Percentiles rank a stretch among this genome's conserved stretches.
Conservation (phyloP, 2,113 vertebrate genomes). For the Felis chaus region DNA sequence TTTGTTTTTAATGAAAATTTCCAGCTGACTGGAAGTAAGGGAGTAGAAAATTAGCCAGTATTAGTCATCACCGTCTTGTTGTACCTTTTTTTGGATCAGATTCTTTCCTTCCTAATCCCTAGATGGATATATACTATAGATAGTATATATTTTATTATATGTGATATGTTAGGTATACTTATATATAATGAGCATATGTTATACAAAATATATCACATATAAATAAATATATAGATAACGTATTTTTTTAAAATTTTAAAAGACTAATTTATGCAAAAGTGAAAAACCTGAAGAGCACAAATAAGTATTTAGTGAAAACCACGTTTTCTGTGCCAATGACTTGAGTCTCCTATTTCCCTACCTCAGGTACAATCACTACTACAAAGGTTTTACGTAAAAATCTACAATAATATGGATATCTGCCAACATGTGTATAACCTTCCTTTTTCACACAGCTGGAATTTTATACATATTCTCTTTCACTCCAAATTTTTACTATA, state of each 20-base stretch:
- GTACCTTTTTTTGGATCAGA: background rate
- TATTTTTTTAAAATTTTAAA: background rate
- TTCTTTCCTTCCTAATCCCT: background rate
- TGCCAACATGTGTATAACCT: background rate
- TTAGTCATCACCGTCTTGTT: background rate
- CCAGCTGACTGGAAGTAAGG: background rate
- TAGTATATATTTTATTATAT: background rate
- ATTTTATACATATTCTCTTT: background rate
- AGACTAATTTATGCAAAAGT: background rate
- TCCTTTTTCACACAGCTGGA: background rate
- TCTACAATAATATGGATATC: background rate
- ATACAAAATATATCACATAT: background rate
- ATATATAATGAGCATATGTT: background rate
- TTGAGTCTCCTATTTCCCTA: background rate
- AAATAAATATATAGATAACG: background rate
- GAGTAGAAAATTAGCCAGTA: background rate
- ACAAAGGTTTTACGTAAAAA: background rate
- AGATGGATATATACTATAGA: background rate
- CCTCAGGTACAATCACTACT: background rate
- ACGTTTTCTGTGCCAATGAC: background rate
- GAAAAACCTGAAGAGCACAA: background rate
- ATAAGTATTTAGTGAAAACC: background rate
- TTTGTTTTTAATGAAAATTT: background rate
- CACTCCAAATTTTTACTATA: background rate
- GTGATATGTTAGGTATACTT: background rate